Conservation (phyloP, 1,140 invertebrate species). For the Trigoniulus corallinus region DNA sequence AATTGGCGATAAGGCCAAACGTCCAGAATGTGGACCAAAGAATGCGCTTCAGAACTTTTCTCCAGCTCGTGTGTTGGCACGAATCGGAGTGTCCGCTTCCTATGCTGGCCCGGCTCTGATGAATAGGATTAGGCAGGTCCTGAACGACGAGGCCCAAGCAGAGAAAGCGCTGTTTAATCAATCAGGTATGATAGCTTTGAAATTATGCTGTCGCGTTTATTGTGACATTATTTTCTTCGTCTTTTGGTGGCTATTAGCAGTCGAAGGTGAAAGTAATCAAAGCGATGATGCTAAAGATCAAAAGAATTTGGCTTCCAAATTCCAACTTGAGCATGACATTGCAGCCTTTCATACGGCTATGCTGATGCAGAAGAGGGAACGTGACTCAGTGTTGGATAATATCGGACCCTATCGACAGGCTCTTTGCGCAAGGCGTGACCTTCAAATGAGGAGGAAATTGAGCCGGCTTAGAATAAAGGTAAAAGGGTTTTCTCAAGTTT, state of each 20-base stretch:
- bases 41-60: constrained; percentile 26
- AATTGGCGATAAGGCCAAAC: constrained; percentile 30
- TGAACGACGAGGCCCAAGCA: constrained; percentile 9
- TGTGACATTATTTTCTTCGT: neutral
- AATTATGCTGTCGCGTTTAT: neutral
- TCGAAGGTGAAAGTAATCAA: no score
- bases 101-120: constrained; percentile 20
- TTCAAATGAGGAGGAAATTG: constrained; percentile 23
- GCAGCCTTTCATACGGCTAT: constrained; percentile 7
- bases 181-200: no score
- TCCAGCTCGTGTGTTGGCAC: constrained; percentile 16
- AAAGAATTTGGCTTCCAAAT: neutral
- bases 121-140: constrained; percentile 16
- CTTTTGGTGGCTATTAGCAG: no score
- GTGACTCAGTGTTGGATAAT: constrained; percentile 17
- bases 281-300: neutral
- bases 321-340: neutral
- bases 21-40: constrained; percentile 24
- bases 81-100: constrained; percentile 19
- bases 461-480: constrained; percentile 23
- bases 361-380: constrained; percentile 15
- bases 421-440: constrained; percentile 23
- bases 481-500: no score
- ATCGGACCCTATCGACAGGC: constrained; percentile 22
- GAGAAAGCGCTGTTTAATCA: no score